Conservation (phyloP, 2,888 invertebrate species). For the Leptopilina drosophilae region DNA sequence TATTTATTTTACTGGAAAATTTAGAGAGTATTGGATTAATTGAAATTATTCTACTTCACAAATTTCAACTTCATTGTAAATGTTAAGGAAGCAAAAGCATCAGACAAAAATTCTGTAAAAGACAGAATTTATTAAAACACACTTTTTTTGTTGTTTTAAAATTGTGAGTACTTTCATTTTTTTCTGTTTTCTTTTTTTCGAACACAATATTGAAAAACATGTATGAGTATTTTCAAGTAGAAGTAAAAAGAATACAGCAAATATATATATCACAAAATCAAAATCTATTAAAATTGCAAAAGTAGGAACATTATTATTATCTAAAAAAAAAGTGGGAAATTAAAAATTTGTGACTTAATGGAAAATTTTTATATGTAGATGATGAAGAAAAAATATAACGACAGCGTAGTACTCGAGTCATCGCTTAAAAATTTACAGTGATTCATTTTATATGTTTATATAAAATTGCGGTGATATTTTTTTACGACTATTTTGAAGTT, state of each 20-base stretch:
- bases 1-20: no score
- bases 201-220: constrained; percentile 4
- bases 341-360: neutral
- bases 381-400: neutral
- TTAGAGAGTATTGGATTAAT: no score
- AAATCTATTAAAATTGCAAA: constrained; percentile 40
- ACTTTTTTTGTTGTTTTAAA: neutral
- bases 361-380: neutral
- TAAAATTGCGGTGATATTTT: constrained; percentile 5
- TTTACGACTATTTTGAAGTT: constrained; percentile 7
- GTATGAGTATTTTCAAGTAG: constrained; percentile 16
- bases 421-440: neutral
- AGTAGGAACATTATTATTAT: neutral
- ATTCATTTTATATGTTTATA: neutral
- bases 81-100: no score
- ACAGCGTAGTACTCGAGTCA: constrained; percentile 20
- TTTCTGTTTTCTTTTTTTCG: neutral
- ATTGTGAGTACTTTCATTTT: neutral
- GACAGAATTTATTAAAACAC: no score
- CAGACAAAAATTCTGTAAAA: no score
- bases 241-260: constrained; percentile 52
- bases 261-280: constrained; percentile 52
- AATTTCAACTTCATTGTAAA: no score
- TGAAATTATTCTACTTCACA: no score
- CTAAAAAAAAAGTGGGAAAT: neutral